These are phyloP conservation scores for Benthosema pterotum DNA, from an alignment of 2,797 vertebrate genomes.

Conservation along the genomic window DNA sequence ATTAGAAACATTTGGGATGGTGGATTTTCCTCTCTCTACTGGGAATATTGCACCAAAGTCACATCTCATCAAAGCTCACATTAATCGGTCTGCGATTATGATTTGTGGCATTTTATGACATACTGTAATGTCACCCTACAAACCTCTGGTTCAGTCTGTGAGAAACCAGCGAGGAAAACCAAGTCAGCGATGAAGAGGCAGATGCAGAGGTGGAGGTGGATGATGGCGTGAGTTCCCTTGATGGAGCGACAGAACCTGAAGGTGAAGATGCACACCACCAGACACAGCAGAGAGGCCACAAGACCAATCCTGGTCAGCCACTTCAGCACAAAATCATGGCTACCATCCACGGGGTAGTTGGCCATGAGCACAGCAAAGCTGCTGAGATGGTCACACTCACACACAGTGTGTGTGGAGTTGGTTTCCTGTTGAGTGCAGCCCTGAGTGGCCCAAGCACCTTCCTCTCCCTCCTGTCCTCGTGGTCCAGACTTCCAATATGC, in stretches of 20 bases:
- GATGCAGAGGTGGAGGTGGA: slow-evolving; percentile 88
- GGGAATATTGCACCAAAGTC: too few species aligned
- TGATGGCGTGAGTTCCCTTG: slow-evolving; percentile 76
- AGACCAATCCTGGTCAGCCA: slow-evolving; percentile 83
- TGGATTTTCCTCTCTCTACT: too few species aligned
- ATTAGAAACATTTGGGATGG: too few species aligned
- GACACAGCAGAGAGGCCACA: slow-evolving; percentile 81
- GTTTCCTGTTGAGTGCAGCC: slow-evolving; percentile 68
- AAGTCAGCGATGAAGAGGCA: slow-evolving; percentile 85
- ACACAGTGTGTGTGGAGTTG: slow-evolving; percentile 63
- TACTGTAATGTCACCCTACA: too few species aligned
- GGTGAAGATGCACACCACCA: slow-evolving; percentile 83
- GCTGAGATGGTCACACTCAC: slow-evolving; percentile 83
- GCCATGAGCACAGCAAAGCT: slow-evolving; percentile 90
- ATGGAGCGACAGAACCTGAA: slow-evolving; percentile 77
- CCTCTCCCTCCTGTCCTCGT: too few species aligned
- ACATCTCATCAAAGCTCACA: too few species aligned
- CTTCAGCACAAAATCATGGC: slow-evolving; percentile 41
- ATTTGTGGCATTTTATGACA: too few species aligned
- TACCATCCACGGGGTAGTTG: slow-evolving; percentile 81
- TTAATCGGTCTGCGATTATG: too few species aligned
- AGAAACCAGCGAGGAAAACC: slow-evolving; percentile 83
- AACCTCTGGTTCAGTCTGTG: slow-evolving; percentile 72
- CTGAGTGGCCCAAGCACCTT: slow-evolving; percentile 38
- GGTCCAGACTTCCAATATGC: too few species aligned